Base-by-base conservation (phyloP, 2,888 invertebrate species). In the Hesperia comma region DNA sequence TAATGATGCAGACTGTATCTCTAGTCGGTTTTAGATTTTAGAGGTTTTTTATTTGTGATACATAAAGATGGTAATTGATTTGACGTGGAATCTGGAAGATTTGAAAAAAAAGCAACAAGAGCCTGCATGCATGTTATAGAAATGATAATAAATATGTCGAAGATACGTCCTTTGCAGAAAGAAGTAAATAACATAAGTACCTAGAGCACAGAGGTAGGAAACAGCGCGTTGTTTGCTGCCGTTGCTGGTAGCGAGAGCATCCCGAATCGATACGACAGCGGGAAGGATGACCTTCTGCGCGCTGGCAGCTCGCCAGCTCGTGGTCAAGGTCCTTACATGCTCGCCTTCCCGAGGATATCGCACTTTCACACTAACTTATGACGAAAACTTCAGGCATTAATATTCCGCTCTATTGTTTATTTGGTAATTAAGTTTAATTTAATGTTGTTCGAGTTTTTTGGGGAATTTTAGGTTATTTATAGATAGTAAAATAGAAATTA, bases 251-350 rank as follows among this genome's bases (percentile, higher is more conserved):
- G 19, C 60, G 60, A 21, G 57, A 49, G n/a, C 10, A 17, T 60
- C 37, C 56, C 55, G 37, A 63, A 63, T 56, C 56, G 49, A 57
- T 63, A 55, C 7, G 15, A 12, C 49, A 56, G 33, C 49, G 12
- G 55, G 46, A 46, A 17, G 63, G 14, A 49, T 63, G 56, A 46
- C 56, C 56, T 63, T 58, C 55, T n/a, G 14, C 46, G 6, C 0
- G 43, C 5, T 63, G 63, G 63, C 63, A 46, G 32, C 21, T 21
- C 21, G 63, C 63, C 63, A 63, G 55, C 63, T 37, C 56, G 32
- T 49, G 55, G 55, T 63, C 63, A 63, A 63, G 63, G 63, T 63
- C 46, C 43, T 26, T 41, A 26, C 43, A 46, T 26, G 46, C 26
- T 43, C 14, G 7, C 26, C 19, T 37, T 8, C 21, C 14, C 55